phyloP scores from a whole-genome alignment of 2,797 vertebrate species.

The Scomberomorus guttatus region DNA sequence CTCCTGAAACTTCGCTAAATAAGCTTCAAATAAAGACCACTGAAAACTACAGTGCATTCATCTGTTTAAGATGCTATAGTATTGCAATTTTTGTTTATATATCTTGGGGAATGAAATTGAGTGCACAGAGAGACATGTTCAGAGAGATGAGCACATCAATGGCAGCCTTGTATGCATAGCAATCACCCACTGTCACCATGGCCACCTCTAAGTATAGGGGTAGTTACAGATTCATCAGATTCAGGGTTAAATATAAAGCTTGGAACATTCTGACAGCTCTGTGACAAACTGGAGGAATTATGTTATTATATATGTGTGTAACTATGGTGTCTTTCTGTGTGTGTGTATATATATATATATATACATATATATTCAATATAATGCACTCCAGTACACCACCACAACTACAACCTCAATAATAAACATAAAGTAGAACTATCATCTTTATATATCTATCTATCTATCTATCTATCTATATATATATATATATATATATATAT shows the following conservation, averaged over 20 bases:
- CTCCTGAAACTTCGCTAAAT: too few relatives aligned
- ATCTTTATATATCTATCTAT: too few relatives aligned
- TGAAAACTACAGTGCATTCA: neutral
- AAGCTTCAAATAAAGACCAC: neutral
- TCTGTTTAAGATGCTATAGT: neutral
- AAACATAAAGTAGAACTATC: too few relatives aligned
- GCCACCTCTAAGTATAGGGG: neutral
- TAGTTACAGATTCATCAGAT: neutral
- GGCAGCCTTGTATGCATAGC: neutral
- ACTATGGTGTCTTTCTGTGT: too few relatives aligned
- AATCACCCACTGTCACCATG: slow-evolving; percentile 2
- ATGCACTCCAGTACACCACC: too few relatives aligned
- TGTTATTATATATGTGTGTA: too few relatives aligned
- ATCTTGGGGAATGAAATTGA: neutral
- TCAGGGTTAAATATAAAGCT: too few relatives aligned
- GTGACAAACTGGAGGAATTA: neutral
- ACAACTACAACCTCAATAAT: too few relatives aligned
- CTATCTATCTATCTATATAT: too few relatives aligned
- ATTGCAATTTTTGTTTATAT: neutral
- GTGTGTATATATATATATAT: too few relatives aligned
- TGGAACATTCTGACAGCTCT: neutral
- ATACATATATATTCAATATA: too few relatives aligned
- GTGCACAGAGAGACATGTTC: neutral
- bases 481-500: too few relatives aligned
- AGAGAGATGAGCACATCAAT: neutral